These are phyloP conservation scores for Pyrrhosoma nymphula DNA, from an alignment of 2,888 invertebrate species.

Conservation along the genomic window DNA sequence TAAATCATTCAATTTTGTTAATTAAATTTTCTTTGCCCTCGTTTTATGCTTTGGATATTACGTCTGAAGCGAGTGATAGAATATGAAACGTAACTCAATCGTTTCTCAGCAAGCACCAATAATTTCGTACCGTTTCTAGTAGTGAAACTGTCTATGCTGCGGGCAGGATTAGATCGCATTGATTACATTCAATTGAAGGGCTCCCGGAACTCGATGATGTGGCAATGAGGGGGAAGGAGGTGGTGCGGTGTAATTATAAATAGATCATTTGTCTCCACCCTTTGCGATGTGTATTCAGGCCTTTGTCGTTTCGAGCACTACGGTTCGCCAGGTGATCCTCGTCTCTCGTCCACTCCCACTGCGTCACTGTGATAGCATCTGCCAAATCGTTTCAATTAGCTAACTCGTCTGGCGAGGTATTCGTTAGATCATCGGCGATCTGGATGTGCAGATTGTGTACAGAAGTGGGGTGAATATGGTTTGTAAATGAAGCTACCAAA, in stretches of 20 bases:
- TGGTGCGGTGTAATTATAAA: neutral
- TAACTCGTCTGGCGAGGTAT: conserved; percentile 7
- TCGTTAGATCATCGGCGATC: conserved; percentile 20
- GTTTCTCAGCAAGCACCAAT: too few relatives aligned
- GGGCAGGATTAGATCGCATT: conserved; percentile 35
- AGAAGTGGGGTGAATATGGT: neutral
- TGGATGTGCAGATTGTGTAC: neutral
- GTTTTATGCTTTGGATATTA: too few relatives aligned
- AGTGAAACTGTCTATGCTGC: neutral
- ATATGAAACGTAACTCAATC: too few relatives aligned
- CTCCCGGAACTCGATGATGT: conserved; percentile 56
- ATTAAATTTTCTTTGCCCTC: too few relatives aligned
- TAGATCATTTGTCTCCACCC: conserved; percentile 57
- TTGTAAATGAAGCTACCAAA: neutral
- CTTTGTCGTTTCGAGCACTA: neutral
- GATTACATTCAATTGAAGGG: conserved; percentile 31
- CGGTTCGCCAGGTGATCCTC: neutral
- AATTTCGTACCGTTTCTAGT: neutral
- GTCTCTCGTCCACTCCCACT: neutral
- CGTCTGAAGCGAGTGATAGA: too few relatives aligned
- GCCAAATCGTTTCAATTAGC: conserved; percentile 31
- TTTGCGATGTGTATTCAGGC: neutral
- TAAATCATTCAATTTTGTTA: too few relatives aligned
- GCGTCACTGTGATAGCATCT: neutral
- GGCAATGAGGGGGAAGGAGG: conserved; percentile 40